Evolutionary conservation across 2,113 vertebrate species (phyloP).

Genomic region (Myotis brandtii): DNA sequence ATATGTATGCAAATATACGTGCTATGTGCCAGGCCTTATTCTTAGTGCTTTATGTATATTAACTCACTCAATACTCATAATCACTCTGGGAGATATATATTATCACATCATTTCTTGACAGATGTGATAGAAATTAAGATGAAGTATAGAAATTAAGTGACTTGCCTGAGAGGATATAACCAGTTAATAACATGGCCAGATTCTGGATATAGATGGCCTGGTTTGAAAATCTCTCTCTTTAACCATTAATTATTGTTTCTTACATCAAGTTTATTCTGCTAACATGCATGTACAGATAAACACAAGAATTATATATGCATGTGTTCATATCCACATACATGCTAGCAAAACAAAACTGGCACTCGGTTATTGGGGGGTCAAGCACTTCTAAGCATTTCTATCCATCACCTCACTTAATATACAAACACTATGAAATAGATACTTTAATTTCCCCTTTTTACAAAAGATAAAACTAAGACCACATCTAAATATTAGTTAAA

Average conservation of each 20-base stretch:
- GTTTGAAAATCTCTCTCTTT: neutral
- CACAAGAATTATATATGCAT: neutral
- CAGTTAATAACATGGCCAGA: neutral
- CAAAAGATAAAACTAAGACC: neutral
- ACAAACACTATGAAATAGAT: neutral
- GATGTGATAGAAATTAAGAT: neutral
- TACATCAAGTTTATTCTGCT: neutral
- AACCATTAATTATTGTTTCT: neutral
- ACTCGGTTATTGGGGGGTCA: neutral
- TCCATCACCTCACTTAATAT: constrained; percentile 43
- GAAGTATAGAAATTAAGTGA: neutral
- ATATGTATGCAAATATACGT: neutral
- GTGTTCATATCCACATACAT: neutral
- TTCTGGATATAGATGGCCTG: neutral
- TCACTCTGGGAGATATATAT: neutral
- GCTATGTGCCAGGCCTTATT: neutral
- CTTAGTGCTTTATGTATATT: neutral
- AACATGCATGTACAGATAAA: neutral
- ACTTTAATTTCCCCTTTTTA: constrained; percentile 11
- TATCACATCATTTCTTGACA: neutral
- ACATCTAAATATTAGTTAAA: constrained; percentile 33
- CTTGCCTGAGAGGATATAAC: neutral
- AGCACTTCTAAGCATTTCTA: neutral
- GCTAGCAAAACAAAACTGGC: constrained; percentile 21
- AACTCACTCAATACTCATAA: neutral